Conservation (phyloP, 2,888 invertebrate genomes). For the Papilio gigon region DNA sequence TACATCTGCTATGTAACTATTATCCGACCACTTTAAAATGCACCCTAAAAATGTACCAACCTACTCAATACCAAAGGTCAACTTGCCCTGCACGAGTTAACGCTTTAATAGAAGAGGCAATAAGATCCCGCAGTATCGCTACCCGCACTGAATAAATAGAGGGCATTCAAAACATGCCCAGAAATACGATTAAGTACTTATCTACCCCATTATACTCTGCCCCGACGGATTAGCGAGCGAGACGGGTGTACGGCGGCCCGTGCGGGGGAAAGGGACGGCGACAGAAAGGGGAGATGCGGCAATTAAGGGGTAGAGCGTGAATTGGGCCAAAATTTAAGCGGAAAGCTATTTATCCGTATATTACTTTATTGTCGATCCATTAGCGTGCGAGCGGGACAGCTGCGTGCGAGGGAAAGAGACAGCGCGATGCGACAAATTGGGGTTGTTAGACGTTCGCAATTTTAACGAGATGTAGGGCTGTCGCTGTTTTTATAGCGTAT, state of each 20-base stretch:
- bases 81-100: constrained; percentile 51
- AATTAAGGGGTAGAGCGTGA: constrained; percentile 77
- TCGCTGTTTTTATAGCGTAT: constrained; percentile 23
- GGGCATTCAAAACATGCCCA: constrained; percentile 70
- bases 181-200: constrained; percentile 81
- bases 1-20: constrained; percentile 60
- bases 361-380: constrained; percentile 82
- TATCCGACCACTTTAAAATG: constrained; percentile 56
- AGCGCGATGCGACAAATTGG: constrained; percentile 63
- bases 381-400: constrained; percentile 67
- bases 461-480: constrained; percentile 52
- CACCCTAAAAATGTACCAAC: constrained; percentile 48
- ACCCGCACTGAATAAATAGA: constrained; percentile 77
- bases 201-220: constrained; percentile 74
- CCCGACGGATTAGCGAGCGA: constrained; percentile 64
- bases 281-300: constrained; percentile 69
- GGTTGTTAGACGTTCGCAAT: constrained; percentile 61
- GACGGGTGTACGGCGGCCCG: constrained; percentile 45
- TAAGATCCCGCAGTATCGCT: constrained; percentile 54
- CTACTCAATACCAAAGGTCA: constrained; percentile 45
- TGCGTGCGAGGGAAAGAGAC: constrained; percentile 52
- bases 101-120: constrained; percentile 69
- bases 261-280: constrained; percentile 55
- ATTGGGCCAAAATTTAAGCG: constrained; percentile 80
- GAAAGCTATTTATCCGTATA: constrained; percentile 79